These are phyloP conservation scores for Eulacestoma nigropectus DNA, from an alignment of 2,113 vertebrate species.

Conservation along the genomic window DNA sequence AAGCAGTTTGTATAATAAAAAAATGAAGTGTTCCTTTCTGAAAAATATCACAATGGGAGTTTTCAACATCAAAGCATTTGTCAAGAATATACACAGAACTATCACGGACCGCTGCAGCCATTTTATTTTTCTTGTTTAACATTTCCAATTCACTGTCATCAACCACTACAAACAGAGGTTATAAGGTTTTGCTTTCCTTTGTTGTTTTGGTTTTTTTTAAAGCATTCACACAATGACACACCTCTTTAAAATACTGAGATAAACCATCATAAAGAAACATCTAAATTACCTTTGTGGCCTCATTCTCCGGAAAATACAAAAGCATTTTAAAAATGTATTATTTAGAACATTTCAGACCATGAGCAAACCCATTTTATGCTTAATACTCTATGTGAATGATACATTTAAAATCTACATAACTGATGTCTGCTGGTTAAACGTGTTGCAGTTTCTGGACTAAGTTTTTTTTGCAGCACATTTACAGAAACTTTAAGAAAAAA, in stretches of 20 bases:
- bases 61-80: slow-evolving; percentile 13
- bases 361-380: not conserved
- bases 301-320: not conserved
- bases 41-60: not conserved
- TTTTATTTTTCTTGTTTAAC: slow-evolving; percentile 35
- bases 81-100: not conserved
- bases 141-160: slow-evolving; percentile 31
- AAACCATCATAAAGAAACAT: slow-evolving; percentile 10
- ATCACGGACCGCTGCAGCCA: not conserved
- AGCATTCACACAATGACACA: not conserved
- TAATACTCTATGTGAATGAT: not conserved
- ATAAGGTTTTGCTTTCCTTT: not conserved
- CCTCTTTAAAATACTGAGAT: slow-evolving; percentile 14
- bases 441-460: not conserved
- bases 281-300: not conserved
- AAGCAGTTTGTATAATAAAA: slow-evolving; percentile 4
- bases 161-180: slow-evolving; percentile 14
- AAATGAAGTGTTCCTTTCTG: not conserved
- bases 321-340: not conserved
- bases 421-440: not conserved
- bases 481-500: not conserved
- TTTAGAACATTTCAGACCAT: not conserved
- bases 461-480: not conserved
- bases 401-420: not conserved
- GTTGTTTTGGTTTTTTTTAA: not conserved